Conservation (phyloP, 2,113 vertebrate genomes). For the Kryptolebias marmoratus region DNA sequence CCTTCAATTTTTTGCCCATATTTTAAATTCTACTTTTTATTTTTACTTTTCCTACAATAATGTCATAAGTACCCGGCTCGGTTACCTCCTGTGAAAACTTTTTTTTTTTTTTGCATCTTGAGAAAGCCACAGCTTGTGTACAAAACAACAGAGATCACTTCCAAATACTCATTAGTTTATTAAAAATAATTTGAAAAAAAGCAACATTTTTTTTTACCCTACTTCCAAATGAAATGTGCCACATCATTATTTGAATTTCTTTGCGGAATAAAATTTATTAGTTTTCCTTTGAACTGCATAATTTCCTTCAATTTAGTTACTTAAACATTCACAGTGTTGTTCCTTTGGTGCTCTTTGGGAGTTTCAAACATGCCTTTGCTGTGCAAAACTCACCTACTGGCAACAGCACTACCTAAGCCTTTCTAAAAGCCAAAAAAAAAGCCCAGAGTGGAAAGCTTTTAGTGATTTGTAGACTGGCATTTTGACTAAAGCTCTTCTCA, state of each 20-base stretch:
- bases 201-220: too few species aligned
- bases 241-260: neutral
- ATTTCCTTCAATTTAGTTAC: constrained; percentile 20
- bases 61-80: neutral
- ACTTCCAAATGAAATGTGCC: constrained; percentile 12
- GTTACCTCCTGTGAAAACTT: too few species aligned
- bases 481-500: constrained; percentile 77
- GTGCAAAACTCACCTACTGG: constrained; percentile 47
- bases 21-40: constrained; percentile 49
- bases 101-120: too few species aligned
- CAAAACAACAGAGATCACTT: too few species aligned
- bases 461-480: constrained; percentile 77
- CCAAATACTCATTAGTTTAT: too few species aligned
- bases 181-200: too few species aligned
- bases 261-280: neutral
- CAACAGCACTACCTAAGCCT: constrained; percentile 68
- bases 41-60: constrained; percentile 33
- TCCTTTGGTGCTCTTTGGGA: constrained; percentile 17
- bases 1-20: constrained; percentile 33
- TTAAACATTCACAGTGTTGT: constrained; percentile 10
- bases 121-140: too few species aligned
- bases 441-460: constrained; percentile 75
- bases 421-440: constrained; percentile 71
- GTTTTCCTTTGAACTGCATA: constrained; percentile 11
- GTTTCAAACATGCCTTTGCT: constrained; percentile 24